Conservation (phyloP, 2,888 invertebrate species). For the Sisyra terminalis region DNA sequence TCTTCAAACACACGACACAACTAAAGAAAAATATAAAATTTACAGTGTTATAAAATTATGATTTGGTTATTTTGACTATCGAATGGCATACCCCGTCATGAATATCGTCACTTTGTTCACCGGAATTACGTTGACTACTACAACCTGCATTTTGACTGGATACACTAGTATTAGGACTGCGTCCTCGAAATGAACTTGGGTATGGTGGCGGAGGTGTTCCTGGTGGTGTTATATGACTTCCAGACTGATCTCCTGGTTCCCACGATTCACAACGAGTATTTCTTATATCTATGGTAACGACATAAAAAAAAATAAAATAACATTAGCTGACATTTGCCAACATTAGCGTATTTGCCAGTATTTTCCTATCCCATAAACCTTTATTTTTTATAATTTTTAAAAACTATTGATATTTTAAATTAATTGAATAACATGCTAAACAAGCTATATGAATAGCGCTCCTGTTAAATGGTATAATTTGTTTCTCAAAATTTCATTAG, state of each 20-base stretch:
- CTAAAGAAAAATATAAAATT: not conserved
- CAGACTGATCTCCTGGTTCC: slow-evolving; percentile 24
- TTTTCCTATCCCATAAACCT: too few relatives aligned
- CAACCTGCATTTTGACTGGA: slow-evolving; percentile 15
- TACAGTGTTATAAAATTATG: not conserved
- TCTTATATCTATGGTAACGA: slow-evolving; percentile 14
- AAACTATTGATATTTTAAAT: too few relatives aligned
- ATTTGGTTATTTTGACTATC: too few relatives aligned
- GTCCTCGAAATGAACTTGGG: slow-evolving; percentile 26
- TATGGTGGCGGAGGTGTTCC: slow-evolving; percentile 86
- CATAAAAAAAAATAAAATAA: slow-evolving; percentile 22
- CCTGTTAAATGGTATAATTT: too few relatives aligned
- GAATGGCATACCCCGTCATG: slow-evolving; percentile 4
- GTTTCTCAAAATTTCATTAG: too few relatives aligned
- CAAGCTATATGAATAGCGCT: too few relatives aligned
- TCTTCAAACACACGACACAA: not conserved
- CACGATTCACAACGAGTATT: slow-evolving; percentile 22
- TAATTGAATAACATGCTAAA: too few relatives aligned
- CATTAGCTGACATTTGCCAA: too few relatives aligned
- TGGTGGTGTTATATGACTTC: slow-evolving; percentile 43
- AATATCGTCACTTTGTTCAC: slow-evolving; percentile 7
- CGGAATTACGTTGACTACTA: slow-evolving; percentile 7
- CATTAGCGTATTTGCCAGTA: too few relatives aligned
- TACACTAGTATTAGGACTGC: slow-evolving; percentile 16
- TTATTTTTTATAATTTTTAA: too few relatives aligned